phyloP scores from a whole-genome alignment of 2,888 invertebrate species.

The Luperina nickerlii region DNA sequence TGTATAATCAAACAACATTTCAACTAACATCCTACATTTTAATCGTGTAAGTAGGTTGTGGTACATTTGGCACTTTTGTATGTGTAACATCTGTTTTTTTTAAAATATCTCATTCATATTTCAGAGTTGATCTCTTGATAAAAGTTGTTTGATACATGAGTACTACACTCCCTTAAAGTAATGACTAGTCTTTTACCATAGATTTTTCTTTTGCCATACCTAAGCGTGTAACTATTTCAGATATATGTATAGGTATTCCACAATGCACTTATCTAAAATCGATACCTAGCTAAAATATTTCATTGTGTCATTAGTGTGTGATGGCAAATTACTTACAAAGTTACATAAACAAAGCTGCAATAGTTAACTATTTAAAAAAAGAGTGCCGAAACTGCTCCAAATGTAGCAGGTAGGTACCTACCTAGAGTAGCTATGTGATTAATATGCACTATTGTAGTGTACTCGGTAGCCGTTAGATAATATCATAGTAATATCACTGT shows the following conservation, averaged over 20 bases:
- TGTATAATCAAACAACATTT: too few relatives aligned
- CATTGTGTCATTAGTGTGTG: not conserved
- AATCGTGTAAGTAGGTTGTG: too few relatives aligned
- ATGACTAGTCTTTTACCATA: not conserved
- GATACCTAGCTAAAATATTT: not conserved
- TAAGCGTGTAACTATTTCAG: not conserved
- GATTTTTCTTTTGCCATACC: too few relatives aligned
- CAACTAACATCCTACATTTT: too few relatives aligned
- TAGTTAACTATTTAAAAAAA: constrained; percentile 8
- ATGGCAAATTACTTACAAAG: not conserved
- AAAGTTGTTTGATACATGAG: too few relatives aligned
- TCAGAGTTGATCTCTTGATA: too few relatives aligned
- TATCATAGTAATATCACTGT: constrained; percentile 37
- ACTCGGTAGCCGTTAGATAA: constrained; percentile 44
- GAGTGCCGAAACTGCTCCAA: constrained; percentile 37
- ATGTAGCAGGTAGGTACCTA: not conserved
- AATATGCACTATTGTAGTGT: constrained; percentile 53
- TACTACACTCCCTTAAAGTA: too few relatives aligned
- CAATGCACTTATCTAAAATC: not conserved
- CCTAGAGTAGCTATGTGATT: constrained; percentile 35
- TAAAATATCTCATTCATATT: too few relatives aligned
- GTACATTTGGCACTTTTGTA: too few relatives aligned
- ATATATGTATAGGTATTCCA: not conserved
- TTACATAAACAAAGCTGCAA: constrained; percentile 32
- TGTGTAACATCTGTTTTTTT: too few relatives aligned